Base-by-base conservation (phyloP, 2,113 vertebrate species). In the Aix galericulata region DNA sequence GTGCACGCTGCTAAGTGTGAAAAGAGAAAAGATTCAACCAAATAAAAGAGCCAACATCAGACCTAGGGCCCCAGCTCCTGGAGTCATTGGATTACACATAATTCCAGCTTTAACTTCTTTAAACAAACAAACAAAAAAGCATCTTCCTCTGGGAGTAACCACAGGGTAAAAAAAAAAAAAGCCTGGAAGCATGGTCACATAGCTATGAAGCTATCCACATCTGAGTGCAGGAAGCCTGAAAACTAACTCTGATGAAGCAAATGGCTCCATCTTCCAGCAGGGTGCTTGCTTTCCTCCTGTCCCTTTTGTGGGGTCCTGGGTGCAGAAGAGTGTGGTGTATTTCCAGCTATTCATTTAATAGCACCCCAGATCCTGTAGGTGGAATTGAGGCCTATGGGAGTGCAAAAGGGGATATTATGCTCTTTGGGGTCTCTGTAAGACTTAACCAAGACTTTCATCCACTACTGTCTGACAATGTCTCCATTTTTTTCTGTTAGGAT, bases 231-330 rank as follows among this genome's bases (percentile, higher is more conserved):
- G 40, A 88, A 71, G 31, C 44, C 58, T 66, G 63, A 32, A 27
- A 62, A 77, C 11, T 4, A 66, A 15, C 29, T 71, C n/a, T 67
- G 42, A 48, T 53, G 63, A 7, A 60, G 53, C 27, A 82, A 72
- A 42, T 31, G 16, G 9, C 44, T 66, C 34, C 20, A 62, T 69
- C 68, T 7, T 75, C 46, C 46, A 86, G 68, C 0, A 3, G 29
- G 50, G 13, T 66, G 4, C 32, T 88, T 26, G 17, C 22, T 81
- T 56, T 55, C n/a, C 62, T 79, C 18, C 63, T 48, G 25, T 32
- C 16, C 31, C 50, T 25, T 8, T 2, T 0, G 0, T 1, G 4
- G 67, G 56, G 34, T 14, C 9, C 0, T 3, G 26, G 26, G 60
- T 31, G 8, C 10, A 69, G 20, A 46, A 34, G 44, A 44, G 27